Conservation (phyloP, 1,140 invertebrate genomes). For the Lepidostoma basale region DNA sequence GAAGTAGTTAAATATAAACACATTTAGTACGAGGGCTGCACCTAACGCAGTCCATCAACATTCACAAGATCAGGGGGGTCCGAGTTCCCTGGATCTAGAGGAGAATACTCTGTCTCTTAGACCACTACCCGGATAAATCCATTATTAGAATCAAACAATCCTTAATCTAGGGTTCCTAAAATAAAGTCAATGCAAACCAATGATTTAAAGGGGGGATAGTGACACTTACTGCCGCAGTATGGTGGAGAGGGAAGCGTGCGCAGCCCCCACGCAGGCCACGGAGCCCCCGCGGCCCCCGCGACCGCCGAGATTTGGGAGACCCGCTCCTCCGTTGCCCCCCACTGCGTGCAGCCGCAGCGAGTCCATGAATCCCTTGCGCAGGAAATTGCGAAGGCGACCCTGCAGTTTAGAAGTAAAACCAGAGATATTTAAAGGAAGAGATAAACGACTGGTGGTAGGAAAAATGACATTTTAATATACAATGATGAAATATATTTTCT, state of each 20-base stretch:
- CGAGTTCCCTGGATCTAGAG: not conserved
- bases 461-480: too few species aligned
- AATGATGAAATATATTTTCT: too few species aligned
- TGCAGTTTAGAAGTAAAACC: too few species aligned
- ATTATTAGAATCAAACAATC: not conserved
- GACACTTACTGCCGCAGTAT: slow-evolving; percentile 50
- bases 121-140: not conserved
- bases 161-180: too few species aligned
- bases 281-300: slow-evolving; percentile 86
- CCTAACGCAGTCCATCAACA: too few species aligned
- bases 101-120: too few species aligned
- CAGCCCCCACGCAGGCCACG: slow-evolving; percentile 73
- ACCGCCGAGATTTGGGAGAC: slow-evolving; percentile 79
- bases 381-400: too few species aligned
- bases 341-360: slow-evolving; percentile 72
- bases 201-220: not conserved
- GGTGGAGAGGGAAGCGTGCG: slow-evolving; percentile 64
- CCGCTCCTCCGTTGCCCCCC: slow-evolving; percentile 76
- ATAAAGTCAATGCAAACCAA: not conserved
- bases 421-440: too few species aligned
- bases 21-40: too few species aligned
- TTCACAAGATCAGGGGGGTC: not conserved
- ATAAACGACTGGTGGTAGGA: too few species aligned
- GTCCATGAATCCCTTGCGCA: slow-evolving; percentile 71
- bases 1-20: too few species aligned